Evolutionary conservation across 2,888 invertebrate species (phyloP), one percentile per base, ranked within the genome.

Genomic region (Cataglyphis altisquamis): DNA sequence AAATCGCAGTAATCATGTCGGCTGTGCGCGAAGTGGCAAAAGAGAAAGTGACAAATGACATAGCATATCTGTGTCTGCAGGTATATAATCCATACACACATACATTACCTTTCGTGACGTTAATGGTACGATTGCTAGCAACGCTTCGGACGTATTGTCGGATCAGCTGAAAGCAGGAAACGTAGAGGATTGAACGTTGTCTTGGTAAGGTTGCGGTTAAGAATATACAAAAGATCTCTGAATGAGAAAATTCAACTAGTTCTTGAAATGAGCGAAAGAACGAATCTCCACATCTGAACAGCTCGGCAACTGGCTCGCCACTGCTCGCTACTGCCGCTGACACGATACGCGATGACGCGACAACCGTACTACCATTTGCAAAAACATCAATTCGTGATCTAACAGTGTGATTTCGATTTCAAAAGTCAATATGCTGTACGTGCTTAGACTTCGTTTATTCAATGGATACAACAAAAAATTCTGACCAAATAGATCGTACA

Each of bases 151-250:
- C 78, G 77, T 88, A 89, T 77, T 90, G 92, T 55, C 90, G 91
- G 39, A 90, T 87, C 39, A 93, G 87, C 93, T 94, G 91, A 84
- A 92, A 94, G 78, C 67, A 48, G 88, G 72, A 86, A 88, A 83
- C 15, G 62, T 9, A 68, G 36, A 75, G 64, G 21, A 41, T 10
- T n/a, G 32, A 1, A 70, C 25, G n/a, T 32, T 3, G 2, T 18
- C 21, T 52, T 12, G 5, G 1, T n/a, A 21, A 36, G 36, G 6
- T 25, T 12, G 52, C 6, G 8, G 1, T 15, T 18, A n/a, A 12
- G 9, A 4, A 29, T 15, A 25, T 3, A 15, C 15, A 0, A 10
- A 29, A 29, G 55, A 64, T 9, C 9, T 2, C n/a, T 18, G 52
- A 39, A 3, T 3, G n/a, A 10, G 68, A 70, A 52, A 45, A n/a